Evolutionary conservation across 1,140 invertebrate species (phyloP).

Genomic region (Drosophila navojoa): DNA sequence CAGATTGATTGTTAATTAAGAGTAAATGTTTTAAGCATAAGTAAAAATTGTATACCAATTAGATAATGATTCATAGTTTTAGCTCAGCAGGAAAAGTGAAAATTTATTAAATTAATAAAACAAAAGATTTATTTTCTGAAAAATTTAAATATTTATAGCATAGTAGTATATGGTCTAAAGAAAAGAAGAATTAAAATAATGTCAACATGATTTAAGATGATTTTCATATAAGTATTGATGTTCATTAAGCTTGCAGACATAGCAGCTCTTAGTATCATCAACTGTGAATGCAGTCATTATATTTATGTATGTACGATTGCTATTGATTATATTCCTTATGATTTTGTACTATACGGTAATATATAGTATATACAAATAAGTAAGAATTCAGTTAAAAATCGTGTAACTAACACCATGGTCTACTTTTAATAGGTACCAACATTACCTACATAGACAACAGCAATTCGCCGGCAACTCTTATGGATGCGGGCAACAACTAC

Average conservation of each 20-base stretch:
- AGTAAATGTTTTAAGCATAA: no score
- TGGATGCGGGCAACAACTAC: slow-evolving; percentile 73
- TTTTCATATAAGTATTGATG: no score
- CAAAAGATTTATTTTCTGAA: no score
- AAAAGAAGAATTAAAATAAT: no score
- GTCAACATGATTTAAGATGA: no score
- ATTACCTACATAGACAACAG: slow-evolving; percentile 73
- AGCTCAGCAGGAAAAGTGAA: no score
- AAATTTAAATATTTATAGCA: no score
- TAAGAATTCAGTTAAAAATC: background rate
- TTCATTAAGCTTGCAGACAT: no score
- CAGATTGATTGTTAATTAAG: background rate
- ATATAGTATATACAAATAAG: background rate
- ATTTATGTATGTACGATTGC: slow-evolving; percentile 8
- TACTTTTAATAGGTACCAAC: slow-evolving; percentile 49
- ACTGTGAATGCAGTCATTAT: slow-evolving; percentile 6
- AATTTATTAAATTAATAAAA: no score
- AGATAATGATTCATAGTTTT: no score
- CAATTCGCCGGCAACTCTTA: slow-evolving; percentile 47
- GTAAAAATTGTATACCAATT: no score
- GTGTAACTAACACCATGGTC: slow-evolving; percentile 3
- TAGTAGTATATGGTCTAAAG: no score
- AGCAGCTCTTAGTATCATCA: background rate
- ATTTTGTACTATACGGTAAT: background rate
- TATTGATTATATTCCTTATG: slow-evolving; percentile 4